Evolutionary conservation across 2,888 invertebrate species (phyloP).

Genomic region (Bedellia somnulentella): DNA sequence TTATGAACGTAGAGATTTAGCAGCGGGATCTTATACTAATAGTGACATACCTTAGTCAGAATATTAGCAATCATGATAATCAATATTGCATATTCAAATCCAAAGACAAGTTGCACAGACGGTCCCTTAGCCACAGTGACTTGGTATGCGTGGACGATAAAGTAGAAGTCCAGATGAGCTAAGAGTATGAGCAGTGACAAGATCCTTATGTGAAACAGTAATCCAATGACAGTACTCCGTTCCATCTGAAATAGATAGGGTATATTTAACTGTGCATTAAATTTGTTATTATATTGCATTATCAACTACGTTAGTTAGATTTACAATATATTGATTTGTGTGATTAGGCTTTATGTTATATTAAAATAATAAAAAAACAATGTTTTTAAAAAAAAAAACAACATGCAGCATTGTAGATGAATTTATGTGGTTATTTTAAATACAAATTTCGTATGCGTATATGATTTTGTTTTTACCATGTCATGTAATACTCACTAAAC

Average conservation of each 20-base stretch:
- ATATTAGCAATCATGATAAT: slow-evolving; percentile 92
- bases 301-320: not conserved
- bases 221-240: slow-evolving; percentile 94
- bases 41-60: slow-evolving; percentile 85
- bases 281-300: too few relatives aligned
- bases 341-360: too few relatives aligned
- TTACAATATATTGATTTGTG: too few relatives aligned
- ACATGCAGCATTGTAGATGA: too few relatives aligned
- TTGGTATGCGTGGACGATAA: slow-evolving; percentile 92
- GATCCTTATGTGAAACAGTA: slow-evolving; percentile 91
- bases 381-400: too few relatives aligned
- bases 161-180: slow-evolving; percentile 81
- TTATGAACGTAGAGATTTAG: too few relatives aligned
- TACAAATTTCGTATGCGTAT: too few relatives aligned
- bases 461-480: too few relatives aligned
- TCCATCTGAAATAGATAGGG: slow-evolving; percentile 77
- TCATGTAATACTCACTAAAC: too few relatives aligned
- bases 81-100: slow-evolving; percentile 98
- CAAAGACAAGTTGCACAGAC: slow-evolving; percentile 97
- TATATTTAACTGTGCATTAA: not conserved
- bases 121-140: slow-evolving; percentile 92
- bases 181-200: slow-evolving; percentile 80
- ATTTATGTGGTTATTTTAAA: too few relatives aligned
- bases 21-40: too few relatives aligned
- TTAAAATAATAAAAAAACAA: too few relatives aligned